A percentile compares a stretch with the other conserved stretches of the same genome.
These are phyloP conservation scores for Centruroides sculpturatus DNA, from an alignment of 1,140 invertebrate genomes.

Conservation along the genomic window DNA sequence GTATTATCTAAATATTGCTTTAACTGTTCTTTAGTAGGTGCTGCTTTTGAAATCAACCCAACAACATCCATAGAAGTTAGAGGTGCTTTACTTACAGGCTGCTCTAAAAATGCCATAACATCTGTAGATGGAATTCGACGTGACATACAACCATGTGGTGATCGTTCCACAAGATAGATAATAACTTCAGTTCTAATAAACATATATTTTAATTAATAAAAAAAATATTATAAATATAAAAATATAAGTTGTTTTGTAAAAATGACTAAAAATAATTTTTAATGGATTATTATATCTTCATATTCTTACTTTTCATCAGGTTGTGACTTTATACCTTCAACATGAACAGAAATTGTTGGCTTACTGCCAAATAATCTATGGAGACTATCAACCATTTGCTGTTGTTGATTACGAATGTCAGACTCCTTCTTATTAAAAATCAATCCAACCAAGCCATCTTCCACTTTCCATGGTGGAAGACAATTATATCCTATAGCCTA, in stretches of 20 bases:
- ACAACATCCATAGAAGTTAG: slow-evolving; percentile 47
- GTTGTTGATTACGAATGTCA: slow-evolving; percentile 56
- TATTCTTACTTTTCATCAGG: slow-evolving; percentile 46
- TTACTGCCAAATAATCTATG: slow-evolving; percentile 53
- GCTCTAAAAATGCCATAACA: slow-evolving; percentile 48
- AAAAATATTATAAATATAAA: background rate
- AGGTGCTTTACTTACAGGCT: slow-evolving; percentile 46
- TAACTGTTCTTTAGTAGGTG: slow-evolving; percentile 40
- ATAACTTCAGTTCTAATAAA: slow-evolving; percentile 47
- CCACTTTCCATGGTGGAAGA: slow-evolving; percentile 63
- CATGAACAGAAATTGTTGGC: slow-evolving; percentile 57
- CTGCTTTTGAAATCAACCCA: slow-evolving; percentile 23
- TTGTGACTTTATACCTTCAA: slow-evolving; percentile 56
- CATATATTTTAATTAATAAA: background rate
- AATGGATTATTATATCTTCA: no score
- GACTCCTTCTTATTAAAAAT: slow-evolving; percentile 62
- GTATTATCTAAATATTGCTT: slow-evolving; percentile 79
- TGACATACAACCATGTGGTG: slow-evolving; percentile 29
- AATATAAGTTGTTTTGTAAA: no score
- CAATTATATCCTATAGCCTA: slow-evolving; percentile 71
- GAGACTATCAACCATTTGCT: slow-evolving; percentile 39
- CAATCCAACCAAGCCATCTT: slow-evolving; percentile 69
- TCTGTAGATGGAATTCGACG: slow-evolving; percentile 59
- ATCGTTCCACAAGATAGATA: slow-evolving; percentile 64
- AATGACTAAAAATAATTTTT: no score